Evolutionary conservation across 2,888 invertebrate species (phyloP).

Genomic region (Bugulina stolonifera): DNA sequence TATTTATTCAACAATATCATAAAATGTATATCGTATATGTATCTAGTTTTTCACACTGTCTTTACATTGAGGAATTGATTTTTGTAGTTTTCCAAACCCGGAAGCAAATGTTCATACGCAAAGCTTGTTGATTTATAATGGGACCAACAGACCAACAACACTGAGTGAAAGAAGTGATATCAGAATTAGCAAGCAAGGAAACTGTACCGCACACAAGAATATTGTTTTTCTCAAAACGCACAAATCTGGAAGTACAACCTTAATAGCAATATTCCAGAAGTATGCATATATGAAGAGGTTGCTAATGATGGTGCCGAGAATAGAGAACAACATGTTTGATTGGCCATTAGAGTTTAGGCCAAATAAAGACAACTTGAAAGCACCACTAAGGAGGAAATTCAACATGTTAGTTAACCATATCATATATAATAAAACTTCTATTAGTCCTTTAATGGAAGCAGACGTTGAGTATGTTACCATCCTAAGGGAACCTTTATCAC

Average conservation of each 20-base stretch:
- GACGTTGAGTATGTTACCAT: conserved; percentile 8
- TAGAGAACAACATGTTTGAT: conserved; percentile 13
- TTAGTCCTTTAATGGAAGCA: neutral
- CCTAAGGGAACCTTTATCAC: neutral
- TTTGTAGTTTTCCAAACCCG: neutral
- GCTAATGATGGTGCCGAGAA: conserved; percentile 11
- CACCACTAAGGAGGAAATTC: neutral
- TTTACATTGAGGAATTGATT: too few species aligned
- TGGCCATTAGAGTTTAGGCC: conserved; percentile 16
- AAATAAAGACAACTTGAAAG: conserved; percentile 1
- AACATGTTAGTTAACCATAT: conserved; percentile 24
- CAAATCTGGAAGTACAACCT: conserved; percentile 18
- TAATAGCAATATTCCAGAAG: conserved; percentile 11
- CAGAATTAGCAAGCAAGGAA: neutral
- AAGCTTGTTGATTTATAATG: neutral
- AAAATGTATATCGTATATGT: too few species aligned
- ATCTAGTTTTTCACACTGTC: too few species aligned
- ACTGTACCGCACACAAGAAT: neutral
- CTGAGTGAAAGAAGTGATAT: neutral
- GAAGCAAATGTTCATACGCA: neutral
- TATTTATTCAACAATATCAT: too few species aligned
- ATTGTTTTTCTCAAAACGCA: conserved; percentile 9
- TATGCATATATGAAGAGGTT: conserved; percentile 13
- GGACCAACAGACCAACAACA: neutral
- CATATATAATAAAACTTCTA: conserved; percentile 10